Conservation (phyloP, 2,113 vertebrate genomes). For the Rhinopomastus cyanomelas region DNA sequence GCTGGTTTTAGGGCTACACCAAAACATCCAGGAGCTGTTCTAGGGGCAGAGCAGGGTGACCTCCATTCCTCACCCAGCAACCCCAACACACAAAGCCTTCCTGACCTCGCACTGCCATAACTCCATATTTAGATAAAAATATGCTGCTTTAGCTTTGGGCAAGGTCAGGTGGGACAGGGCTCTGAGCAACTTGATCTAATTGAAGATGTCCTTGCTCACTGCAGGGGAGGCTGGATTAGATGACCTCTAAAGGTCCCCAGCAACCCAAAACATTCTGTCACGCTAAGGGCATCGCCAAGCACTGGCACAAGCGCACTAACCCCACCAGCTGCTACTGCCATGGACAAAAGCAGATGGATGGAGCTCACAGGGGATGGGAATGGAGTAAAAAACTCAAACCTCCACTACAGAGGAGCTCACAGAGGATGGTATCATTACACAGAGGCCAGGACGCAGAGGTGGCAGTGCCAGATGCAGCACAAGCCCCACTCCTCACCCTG, state of each 20-base stretch:
- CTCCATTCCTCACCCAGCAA: neutral
- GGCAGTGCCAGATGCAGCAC: accelerated
- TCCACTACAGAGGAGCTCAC: accelerated
- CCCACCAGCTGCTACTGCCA: neutral
- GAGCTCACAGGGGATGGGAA: neutral
- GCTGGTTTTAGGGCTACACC: neutral
- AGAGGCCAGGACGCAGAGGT: accelerated
- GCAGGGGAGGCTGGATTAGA: too few species aligned
- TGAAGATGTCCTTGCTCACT: too few species aligned
- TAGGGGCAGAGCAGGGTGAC: neutral
- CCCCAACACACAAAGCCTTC: neutral
- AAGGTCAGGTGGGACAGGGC: neutral
- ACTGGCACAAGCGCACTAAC: neutral
- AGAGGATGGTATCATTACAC: accelerated
- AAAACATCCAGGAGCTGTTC: neutral
- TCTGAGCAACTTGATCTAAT: too few species aligned
- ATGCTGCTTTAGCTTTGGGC: neutral
- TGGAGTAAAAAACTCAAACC: neutral
- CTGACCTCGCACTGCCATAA: neutral
- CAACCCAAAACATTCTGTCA: too few species aligned
- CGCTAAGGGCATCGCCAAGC: neutral
- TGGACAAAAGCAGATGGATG: neutral
- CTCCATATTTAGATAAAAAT: neutral
- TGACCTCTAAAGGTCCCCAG: too few species aligned
- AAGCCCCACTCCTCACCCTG: neutral